Evolutionary conservation across 2,888 invertebrate genomes (phyloP).

Genomic region (Synergus laeviventris): DNA sequence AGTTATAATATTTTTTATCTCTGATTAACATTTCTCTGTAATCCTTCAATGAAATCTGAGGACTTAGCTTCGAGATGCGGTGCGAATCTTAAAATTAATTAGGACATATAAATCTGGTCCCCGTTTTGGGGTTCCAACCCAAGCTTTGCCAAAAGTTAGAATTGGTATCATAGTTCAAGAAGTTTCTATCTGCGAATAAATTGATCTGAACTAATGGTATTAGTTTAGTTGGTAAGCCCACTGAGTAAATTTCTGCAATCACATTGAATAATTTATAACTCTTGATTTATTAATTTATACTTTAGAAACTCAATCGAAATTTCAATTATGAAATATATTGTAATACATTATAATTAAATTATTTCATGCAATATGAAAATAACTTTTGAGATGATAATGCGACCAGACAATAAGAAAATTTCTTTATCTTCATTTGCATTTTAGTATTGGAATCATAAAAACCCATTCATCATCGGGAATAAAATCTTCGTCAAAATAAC

Average conservation of each 20-base stretch:
- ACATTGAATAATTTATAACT: constrained; percentile 45
- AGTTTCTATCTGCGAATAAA: constrained; percentile 53
- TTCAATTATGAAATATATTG: constrained; percentile 15
- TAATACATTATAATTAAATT: not conserved
- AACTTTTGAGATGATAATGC: too few relatives aligned
- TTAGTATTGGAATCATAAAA: not conserved
- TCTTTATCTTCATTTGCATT: not conserved
- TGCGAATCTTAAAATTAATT: constrained; percentile 10
- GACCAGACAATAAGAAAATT: not conserved
- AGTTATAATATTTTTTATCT: not conserved
- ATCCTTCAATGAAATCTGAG: not conserved
- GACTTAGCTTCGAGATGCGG: not conserved
- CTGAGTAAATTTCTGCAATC: constrained; percentile 49
- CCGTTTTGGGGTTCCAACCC: not conserved
- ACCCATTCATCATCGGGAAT: not conserved
- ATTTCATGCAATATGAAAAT: too few relatives aligned
- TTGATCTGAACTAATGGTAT: constrained; percentile 60
- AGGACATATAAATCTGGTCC: constrained; percentile 12
- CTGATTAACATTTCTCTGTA: not conserved
- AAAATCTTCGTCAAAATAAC: not conserved
- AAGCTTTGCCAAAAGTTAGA: constrained; percentile 38
- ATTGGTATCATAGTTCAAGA: constrained; percentile 47
- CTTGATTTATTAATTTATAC: constrained; percentile 47
- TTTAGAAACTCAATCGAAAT: constrained; percentile 4
- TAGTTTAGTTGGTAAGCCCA: constrained; percentile 59